Conservation (phyloP, 2,888 invertebrate species). For the Ferdinandea cuprea region DNA sequence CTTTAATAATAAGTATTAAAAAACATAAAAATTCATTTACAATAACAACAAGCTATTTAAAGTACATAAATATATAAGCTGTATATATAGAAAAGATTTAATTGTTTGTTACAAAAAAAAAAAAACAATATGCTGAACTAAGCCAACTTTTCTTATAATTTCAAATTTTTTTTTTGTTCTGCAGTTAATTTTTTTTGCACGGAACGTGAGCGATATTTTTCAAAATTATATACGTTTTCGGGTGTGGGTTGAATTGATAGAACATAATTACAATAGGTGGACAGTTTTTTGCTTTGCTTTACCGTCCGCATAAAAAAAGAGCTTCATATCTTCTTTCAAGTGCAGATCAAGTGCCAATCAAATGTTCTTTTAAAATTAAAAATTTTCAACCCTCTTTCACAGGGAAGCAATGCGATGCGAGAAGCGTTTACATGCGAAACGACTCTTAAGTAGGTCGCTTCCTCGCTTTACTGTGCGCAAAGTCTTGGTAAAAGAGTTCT, state of each 20-base stretch:
- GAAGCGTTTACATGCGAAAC: no score
- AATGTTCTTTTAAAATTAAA: not conserved
- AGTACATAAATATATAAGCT: constrained; percentile 65
- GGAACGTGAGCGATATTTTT: not conserved
- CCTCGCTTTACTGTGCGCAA: no score
- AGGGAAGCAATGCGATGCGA: no score
- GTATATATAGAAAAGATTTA: constrained; percentile 56
- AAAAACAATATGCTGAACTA: constrained; percentile 25
- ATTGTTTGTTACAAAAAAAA: constrained; percentile 56
- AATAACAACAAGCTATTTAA: constrained; percentile 58
- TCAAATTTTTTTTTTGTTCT: constrained; percentile 42
- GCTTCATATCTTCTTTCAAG: no score
- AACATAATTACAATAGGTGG: not conserved
- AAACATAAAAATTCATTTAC: constrained; percentile 19
- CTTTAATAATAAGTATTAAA: constrained; percentile 67
- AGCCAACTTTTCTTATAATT: constrained; percentile 29
- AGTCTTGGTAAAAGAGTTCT: no score
- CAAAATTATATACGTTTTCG: constrained; percentile 1
- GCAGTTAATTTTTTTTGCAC: constrained; percentile 16
- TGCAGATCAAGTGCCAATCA: not conserved
- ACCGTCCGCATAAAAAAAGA: no score
- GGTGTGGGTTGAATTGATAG: not conserved
- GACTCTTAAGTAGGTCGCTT: no score
- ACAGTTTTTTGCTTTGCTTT: not conserved
- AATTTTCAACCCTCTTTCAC: no score